Base-by-base conservation (phyloP, 2,797 vertebrate species). In the Craterocephalus amniculus region DNA sequence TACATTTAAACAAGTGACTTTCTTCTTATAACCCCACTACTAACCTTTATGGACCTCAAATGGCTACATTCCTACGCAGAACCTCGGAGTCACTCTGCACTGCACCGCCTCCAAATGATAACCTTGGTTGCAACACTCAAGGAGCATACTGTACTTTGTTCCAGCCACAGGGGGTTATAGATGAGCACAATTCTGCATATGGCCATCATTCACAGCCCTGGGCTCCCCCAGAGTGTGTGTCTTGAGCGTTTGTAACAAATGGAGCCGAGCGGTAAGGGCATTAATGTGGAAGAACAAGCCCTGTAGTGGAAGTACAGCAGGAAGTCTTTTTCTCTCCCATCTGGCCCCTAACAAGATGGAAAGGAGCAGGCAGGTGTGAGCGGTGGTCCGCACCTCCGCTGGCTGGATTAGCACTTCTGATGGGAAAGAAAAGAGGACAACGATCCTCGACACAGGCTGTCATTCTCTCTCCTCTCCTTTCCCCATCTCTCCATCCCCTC, bases 181-280 rank as follows among this genome's bases (percentile, higher is more conserved):
- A 89, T 79, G 86, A 91, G 91, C 86, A 59, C 77, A 59, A 79
- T 86, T 90, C 85, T 91, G 89, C 92, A 92, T 90, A 91, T 84
- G 87, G 88, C 91, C 89, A 90, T 93, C 90, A 90, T 90, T 93
- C 90, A 93, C 88, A 89, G 88, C 85, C 88, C 75, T 71, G 4
- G 87, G 84, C 91, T 87, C 89, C 86, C 89, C 88, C 85, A 83
- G 74, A 88, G 87, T 88, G 84, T 79, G 83, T 86, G 87, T 89
- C 87, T 83, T 79, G 82, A 83, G 83, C 81, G 88, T 85, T 86
- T 85, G 83, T 88, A 88, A 85, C 84, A 89, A 90, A 88, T 87
- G 87, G 81, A 92, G 84, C 72, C 57, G 49, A 88, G 87, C 81
- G 71, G 88, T 84, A 83, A 83, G 86, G 78, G 81, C 87, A 89